A percentile compares a stretch with the other conserved stretches of the same genome.
Evolutionary conservation across 2,888 invertebrate genomes (phyloP).

Genomic region (Hypolimnas misippus): DNA sequence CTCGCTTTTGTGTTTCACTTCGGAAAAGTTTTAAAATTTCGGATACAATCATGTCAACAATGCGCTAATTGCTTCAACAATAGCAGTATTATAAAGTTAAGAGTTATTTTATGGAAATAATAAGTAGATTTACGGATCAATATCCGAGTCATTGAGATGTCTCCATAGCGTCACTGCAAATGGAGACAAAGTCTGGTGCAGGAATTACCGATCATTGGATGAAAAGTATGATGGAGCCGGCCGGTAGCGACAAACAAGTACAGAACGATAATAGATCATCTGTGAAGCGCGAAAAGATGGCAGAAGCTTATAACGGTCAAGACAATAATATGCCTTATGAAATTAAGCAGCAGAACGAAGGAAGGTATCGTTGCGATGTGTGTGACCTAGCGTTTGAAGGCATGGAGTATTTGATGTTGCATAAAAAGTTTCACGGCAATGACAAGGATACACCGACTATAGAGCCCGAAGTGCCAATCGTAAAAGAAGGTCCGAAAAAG

Average conservation of each 20-base stretch:
- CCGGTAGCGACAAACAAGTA: slow-evolving; percentile 67
- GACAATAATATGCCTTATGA: slow-evolving; percentile 67
- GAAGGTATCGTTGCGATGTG: slow-evolving; percentile 71
- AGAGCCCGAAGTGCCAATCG: slow-evolving; percentile 60
- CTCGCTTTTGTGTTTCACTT: slow-evolving; percentile 79
- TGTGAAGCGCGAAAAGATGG: slow-evolving; percentile 79
- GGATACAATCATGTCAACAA: slow-evolving; percentile 74
- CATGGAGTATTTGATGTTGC: slow-evolving; percentile 73
- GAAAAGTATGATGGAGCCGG: slow-evolving; percentile 80
- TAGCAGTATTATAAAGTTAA: slow-evolving; percentile 49
- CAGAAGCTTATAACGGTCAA: slow-evolving; percentile 66
- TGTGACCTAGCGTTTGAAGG: slow-evolving; percentile 77
- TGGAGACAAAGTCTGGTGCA: slow-evolving; percentile 75
- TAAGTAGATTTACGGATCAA: slow-evolving; percentile 67
- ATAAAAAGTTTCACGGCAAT: slow-evolving; percentile 77
- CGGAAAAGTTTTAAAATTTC: slow-evolving; percentile 67
- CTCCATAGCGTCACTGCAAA: slow-evolving; percentile 66
- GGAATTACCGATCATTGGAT: slow-evolving; percentile 76
- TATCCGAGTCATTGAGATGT: slow-evolving; percentile 61
- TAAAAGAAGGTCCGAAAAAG: slow-evolving; percentile 69
- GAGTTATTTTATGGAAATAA: slow-evolving; percentile 54
- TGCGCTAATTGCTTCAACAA: slow-evolving; percentile 60
- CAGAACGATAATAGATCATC: slow-evolving; percentile 61
- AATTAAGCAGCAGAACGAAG: slow-evolving; percentile 63
- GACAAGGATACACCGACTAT: slow-evolving; percentile 70